These are phyloP conservation scores for Grammomys dolichurus DNA, from an alignment of 2,113 vertebrate genomes.

Conservation along the genomic window DNA sequence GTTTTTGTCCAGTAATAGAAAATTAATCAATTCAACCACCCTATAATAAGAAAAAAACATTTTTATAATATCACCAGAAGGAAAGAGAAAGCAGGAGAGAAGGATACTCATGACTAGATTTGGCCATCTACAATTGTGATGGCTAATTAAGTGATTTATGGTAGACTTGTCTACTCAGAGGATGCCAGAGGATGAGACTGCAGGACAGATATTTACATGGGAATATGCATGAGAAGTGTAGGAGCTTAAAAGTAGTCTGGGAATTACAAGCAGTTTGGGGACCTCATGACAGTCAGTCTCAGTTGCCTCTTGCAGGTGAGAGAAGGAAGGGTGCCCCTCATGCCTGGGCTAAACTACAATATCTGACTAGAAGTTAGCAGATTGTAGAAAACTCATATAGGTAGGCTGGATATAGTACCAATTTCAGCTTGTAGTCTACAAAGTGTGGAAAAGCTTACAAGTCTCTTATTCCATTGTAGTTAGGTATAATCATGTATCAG, in stretches of 20 bases:
- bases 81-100: neutral
- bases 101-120: neutral
- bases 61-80: neutral
- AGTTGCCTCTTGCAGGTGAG: neutral
- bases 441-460: neutral
- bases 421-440: neutral
- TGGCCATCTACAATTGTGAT: neutral
- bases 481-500: neutral
- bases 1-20: neutral
- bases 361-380: neutral
- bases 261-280: neutral
- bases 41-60: neutral
- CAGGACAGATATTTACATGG: neutral
- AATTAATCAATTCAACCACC: neutral
- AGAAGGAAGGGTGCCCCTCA: neutral
- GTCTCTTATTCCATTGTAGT: neutral
- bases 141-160: neutral
- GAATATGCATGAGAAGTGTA: neutral
- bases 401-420: accelerated
- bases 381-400: neutral
- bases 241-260: neutral
- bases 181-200: neutral
- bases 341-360: neutral
- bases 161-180: neutral
- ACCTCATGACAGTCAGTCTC: neutral